A percentile compares a stretch with the other conserved stretches of the same genome.
These are phyloP conservation scores for Oligia strigilis DNA, from an alignment of 2,888 invertebrate species.

Conservation along the genomic window DNA sequence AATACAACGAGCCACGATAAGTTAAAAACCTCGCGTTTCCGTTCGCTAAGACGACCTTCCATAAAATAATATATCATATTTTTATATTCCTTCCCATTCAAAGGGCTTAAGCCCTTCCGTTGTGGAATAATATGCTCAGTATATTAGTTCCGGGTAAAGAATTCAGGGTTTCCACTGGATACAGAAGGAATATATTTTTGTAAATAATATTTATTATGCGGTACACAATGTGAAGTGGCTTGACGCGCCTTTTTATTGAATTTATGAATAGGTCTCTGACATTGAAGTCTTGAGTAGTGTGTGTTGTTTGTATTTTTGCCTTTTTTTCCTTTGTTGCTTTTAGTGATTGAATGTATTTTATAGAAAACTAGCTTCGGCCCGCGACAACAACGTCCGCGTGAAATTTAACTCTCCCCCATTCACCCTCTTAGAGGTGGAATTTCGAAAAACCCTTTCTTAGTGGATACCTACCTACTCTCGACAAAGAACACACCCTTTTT, in stretches of 20 bases:
- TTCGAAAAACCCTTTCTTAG: no score
- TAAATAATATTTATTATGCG: constrained; percentile 64
- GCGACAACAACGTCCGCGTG: no score
- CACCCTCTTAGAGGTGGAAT: no score
- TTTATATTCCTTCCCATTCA: constrained; percentile 67
- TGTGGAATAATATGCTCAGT: constrained; percentile 69
- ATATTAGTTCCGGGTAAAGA: constrained; percentile 78
- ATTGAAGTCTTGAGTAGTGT: constrained; percentile 1
- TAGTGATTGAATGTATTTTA: background rate
- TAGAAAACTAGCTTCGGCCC: background rate
- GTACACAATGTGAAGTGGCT: constrained; percentile 33
- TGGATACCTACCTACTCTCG: no score
- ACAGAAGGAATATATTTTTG: constrained; percentile 62
- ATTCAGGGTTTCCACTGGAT: constrained; percentile 67
- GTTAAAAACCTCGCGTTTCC: background rate
- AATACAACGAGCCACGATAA: background rate
- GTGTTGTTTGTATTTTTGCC: constrained; percentile 4
- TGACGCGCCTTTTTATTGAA: constrained; percentile 36
- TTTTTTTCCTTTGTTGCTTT: background rate
- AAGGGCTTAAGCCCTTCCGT: constrained; percentile 67
- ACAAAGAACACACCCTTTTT: no score
- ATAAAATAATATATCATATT: constrained; percentile 60
- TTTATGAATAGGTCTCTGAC: constrained; percentile 36
- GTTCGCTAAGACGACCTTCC: constrained; percentile 11
- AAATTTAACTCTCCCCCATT: no score